phyloP scores from a whole-genome alignment of 2,888 invertebrate genomes.

The Tortrix viridana region DNA sequence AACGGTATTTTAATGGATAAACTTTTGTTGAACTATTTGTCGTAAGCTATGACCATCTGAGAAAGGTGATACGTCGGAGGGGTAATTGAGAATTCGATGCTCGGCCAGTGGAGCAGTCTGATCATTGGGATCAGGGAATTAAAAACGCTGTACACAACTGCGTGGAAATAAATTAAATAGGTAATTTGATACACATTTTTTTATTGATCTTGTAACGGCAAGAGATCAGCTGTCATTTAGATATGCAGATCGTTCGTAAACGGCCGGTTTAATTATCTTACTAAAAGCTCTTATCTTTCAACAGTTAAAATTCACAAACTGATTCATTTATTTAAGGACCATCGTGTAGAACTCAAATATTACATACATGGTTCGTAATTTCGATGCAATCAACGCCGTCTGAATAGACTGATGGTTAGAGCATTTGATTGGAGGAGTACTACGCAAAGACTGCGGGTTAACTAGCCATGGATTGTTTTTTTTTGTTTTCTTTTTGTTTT shows the following conservation, averaged over 20 bases:
- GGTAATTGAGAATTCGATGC: constrained; percentile 70
- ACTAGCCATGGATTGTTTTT: too few relatives aligned
- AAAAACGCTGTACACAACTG: constrained; percentile 21
- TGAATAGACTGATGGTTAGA: too few relatives aligned
- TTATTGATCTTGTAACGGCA: constrained; percentile 9
- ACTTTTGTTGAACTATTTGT: constrained; percentile 18
- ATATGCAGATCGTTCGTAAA: background rate
- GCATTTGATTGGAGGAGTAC: too few relatives aligned
- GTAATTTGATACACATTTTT: constrained; percentile 2
- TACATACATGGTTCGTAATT: too few relatives aligned
- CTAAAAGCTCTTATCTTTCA: too few relatives aligned
- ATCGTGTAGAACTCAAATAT: too few relatives aligned
- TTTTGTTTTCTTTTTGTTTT: too few relatives aligned
- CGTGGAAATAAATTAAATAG: constrained; percentile 25
- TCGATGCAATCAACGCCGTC: too few relatives aligned
- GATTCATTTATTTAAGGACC: too few relatives aligned
- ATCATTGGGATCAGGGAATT: constrained; percentile 59
- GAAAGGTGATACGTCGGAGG: constrained; percentile 64
- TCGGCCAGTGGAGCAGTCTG: constrained; percentile 75
- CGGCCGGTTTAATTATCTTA: too few relatives aligned
- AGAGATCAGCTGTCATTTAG: background rate
- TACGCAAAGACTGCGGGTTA: too few relatives aligned
- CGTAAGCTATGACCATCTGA: constrained; percentile 24
- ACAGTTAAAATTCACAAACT: too few relatives aligned
- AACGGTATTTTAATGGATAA: background rate